Conservation (phyloP, 2,888 invertebrate genomes). For the Oithona nana region DNA sequence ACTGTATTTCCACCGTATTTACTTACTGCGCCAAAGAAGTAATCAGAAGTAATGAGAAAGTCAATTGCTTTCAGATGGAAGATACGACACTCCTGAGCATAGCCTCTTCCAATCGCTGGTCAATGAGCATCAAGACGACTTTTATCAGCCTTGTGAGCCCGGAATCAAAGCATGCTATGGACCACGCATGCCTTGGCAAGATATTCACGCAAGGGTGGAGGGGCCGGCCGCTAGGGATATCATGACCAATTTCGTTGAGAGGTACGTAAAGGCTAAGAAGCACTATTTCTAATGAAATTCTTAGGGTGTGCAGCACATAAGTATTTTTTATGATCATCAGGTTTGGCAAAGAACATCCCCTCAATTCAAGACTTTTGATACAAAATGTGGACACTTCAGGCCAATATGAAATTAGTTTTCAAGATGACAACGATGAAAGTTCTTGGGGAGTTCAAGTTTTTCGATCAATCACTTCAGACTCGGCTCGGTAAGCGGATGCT, state of each 20-base stretch:
- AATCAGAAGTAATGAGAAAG: neutral
- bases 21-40: neutral
- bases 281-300: neutral
- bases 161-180: slow-evolving; percentile 19
- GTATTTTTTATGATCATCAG: slow-evolving; percentile 11
- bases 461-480: slow-evolving; percentile 21
- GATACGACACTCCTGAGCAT: slow-evolving; percentile 20
- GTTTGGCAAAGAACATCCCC: slow-evolving; percentile 1
- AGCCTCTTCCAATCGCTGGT: slow-evolving; percentile 18
- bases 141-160: slow-evolving; percentile 19
- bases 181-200: slow-evolving; percentile 21
- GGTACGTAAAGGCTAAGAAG: slow-evolving; percentile 15
- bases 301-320: slow-evolving; percentile 15
- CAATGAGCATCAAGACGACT: slow-evolving; percentile 19
- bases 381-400: slow-evolving; percentile 1
- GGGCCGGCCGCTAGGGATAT: slow-evolving; percentile 20
- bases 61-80: slow-evolving; percentile 15
- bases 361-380: slow-evolving; percentile 3
- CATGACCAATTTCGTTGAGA: slow-evolving; percentile 19
- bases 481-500: slow-evolving; percentile 15
- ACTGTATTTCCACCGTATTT: neutral
- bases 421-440: neutral
- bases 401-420: neutral
- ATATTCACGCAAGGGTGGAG: slow-evolving; percentile 20
- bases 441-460: slow-evolving; percentile 20